These are phyloP conservation scores for Lycia hirtaria DNA, from an alignment of 2,888 invertebrate species.

Conservation along the genomic window DNA sequence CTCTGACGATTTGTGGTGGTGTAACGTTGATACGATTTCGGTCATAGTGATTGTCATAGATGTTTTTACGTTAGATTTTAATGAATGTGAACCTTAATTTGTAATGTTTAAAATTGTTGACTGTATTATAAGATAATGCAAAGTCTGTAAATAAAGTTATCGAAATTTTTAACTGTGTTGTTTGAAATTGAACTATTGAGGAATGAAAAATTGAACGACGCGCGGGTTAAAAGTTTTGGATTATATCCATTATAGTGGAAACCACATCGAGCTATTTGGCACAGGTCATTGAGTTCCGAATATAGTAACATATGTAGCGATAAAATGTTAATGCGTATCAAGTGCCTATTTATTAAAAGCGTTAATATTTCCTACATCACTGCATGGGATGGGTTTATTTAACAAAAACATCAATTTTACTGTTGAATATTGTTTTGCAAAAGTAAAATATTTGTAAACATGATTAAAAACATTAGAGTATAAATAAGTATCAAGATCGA, in stretches of 20 bases:
- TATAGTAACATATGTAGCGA: conserved; percentile 57
- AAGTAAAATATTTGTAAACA: background rate
- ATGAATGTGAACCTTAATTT: conserved; percentile 80
- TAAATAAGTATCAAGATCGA: background rate
- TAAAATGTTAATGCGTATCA: conserved; percentile 49
- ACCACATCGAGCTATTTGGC: conserved; percentile 72
- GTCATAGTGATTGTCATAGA: conserved; percentile 73
- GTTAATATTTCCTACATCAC: conserved; percentile 39
- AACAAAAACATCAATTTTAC: conserved; percentile 24
- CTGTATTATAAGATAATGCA: conserved; percentile 84
- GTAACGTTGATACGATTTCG: conserved; percentile 60
- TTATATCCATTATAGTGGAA: conserved; percentile 72
- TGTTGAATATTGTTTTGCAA: conserved; percentile 10
- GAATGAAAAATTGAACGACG: conserved; percentile 43
- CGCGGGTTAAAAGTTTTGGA: conserved; percentile 70
- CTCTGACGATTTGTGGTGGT: conserved; percentile 50
- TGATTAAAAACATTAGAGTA: conserved; percentile 1
- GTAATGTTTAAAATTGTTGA: conserved; percentile 82
- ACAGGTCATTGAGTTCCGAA: conserved; percentile 58
- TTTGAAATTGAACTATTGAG: conserved; percentile 46
- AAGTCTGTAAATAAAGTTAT: conserved; percentile 84
- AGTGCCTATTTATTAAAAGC: conserved; percentile 45
- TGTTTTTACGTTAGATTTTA: conserved; percentile 78
- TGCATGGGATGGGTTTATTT: conserved; percentile 22
- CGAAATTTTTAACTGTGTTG: conserved; percentile 64